Evolutionary conservation across 2,797 vertebrate genomes (phyloP).

Genomic region (Buceros bicornis): DNA sequence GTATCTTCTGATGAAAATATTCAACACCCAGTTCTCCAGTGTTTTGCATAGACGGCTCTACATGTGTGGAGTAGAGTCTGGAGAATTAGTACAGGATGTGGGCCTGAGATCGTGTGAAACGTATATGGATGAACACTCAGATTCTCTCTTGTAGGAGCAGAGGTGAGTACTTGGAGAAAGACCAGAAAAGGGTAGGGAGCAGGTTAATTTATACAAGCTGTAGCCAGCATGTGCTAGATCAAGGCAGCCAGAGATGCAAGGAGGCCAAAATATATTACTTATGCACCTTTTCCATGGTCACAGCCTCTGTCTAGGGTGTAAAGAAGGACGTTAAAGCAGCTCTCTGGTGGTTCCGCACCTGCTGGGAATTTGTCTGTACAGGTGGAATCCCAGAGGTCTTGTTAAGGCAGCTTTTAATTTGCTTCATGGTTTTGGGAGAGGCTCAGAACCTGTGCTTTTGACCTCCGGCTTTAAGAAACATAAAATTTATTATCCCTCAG

Average conservation of each 20-base stretch:
- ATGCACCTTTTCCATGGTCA: not conserved
- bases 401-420: conserved; percentile 24
- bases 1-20: not conserved
- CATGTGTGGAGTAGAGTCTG: not conserved
- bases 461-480: not conserved
- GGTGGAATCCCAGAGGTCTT: not conserved
- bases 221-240: not conserved
- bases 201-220: not conserved
- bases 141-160: not conserved
- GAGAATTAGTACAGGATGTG: not conserved
- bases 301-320: not conserved
- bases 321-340: not conserved
- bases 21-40: not conserved
- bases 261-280: not conserved
- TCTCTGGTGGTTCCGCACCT: not conserved
- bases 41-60: not conserved
- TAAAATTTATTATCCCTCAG: not conserved
- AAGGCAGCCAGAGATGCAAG: not conserved
- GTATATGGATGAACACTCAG: not conserved
- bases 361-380: not conserved
- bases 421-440: not conserved
- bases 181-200: not conserved
- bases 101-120: not conserved
- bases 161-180: not conserved
- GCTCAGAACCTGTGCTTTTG: not conserved